Evolutionary conservation across 2,797 vertebrate genomes (phyloP).

Genomic region (Etheostoma perlongum): DNA sequence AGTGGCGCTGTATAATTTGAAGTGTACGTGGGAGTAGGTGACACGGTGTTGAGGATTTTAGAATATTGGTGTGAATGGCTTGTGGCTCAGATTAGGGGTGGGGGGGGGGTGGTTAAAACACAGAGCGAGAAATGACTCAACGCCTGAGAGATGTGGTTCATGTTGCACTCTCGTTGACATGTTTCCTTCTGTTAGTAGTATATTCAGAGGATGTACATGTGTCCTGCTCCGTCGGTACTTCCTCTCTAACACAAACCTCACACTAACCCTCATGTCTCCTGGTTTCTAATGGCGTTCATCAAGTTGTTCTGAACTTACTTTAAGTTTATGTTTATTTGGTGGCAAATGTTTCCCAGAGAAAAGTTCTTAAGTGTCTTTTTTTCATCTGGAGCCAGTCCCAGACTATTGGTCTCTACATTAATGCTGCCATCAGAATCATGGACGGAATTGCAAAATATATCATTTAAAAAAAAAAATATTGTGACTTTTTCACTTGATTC

Average conservation of each 20-base stretch:
- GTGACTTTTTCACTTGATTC: too few relatives aligned
- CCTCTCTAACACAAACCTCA: slow-evolving; percentile 63
- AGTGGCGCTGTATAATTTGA: slow-evolving; percentile 27
- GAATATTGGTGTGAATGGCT: slow-evolving; percentile 50
- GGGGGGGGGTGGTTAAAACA: slow-evolving; percentile 4
- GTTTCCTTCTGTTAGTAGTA: slow-evolving; percentile 8
- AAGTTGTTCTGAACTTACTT: neutral
- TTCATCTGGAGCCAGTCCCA: too few relatives aligned
- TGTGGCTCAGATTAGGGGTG: neutral
- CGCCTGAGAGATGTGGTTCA: neutral
- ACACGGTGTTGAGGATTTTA: slow-evolving; percentile 52
- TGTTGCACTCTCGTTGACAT: neutral
- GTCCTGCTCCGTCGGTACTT: slow-evolving; percentile 55
- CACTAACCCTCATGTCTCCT: slow-evolving; percentile 17
- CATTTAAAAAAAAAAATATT: too few relatives aligned
- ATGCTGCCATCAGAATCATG: too few relatives aligned
- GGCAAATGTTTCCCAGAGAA: too few relatives aligned
- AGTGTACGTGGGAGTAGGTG: slow-evolving; percentile 21
- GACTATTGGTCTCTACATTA: too few relatives aligned
- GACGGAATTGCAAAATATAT: too few relatives aligned
- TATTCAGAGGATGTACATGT: neutral
- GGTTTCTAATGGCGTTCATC: slow-evolving; percentile 1
- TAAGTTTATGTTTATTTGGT: too few relatives aligned
- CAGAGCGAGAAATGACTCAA: slow-evolving; percentile 27
- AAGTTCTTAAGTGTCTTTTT: too few relatives aligned